Base-by-base conservation (phyloP, 2,113 vertebrate species). In the Galemys pyrenaicus region DNA sequence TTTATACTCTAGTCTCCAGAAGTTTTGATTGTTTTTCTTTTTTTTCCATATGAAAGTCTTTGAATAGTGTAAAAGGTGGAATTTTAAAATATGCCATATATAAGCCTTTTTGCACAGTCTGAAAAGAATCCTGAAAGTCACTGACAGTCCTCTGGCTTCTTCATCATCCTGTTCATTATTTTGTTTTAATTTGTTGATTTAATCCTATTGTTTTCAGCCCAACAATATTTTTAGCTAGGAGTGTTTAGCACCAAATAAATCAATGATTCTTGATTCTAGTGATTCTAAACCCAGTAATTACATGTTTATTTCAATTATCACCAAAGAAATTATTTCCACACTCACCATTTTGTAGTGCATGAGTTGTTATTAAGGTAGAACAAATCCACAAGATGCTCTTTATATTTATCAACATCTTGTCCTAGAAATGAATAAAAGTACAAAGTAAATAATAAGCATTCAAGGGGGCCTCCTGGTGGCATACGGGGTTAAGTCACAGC, bases 301-400 rank as follows among this genome's bases (percentile, higher is more conserved):
- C 9, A 68, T 44, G 60, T 92, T 54, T 35, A 89, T 46, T 85
- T 91, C 64, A 87, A 3, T 20, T 73, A 54, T 30, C 75, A 84
- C 9, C 74, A n/a, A 90, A 86, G 2, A 74, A n/a, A 91, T 32
- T 19, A 5, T 41, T 39, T 65, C 15, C 37, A 1, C 4, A 97
- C 98, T 99, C 97, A 99, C 98, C 98, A 98, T 98, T 96, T 92
- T 92, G 98, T 74, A 98, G 95, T 70, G 96, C 98, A n/a, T 96
- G 91, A 39, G 98, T 98, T 97, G 98, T 97, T 96, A 98, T 98
- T 93, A 98, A 98, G 0, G 98, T 97, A 89, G 97, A 99, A 93
- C 95, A 99, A 89, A 99, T 98, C 99, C 99, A 99, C 97, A 99
- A 98, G 98, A 99, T 98, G 92, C 98, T 98, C 97, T 99, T 99